Base-by-base conservation (phyloP, 53 echinoderm and acorn worm genomes). In the Echinometra lucunter region DNA sequence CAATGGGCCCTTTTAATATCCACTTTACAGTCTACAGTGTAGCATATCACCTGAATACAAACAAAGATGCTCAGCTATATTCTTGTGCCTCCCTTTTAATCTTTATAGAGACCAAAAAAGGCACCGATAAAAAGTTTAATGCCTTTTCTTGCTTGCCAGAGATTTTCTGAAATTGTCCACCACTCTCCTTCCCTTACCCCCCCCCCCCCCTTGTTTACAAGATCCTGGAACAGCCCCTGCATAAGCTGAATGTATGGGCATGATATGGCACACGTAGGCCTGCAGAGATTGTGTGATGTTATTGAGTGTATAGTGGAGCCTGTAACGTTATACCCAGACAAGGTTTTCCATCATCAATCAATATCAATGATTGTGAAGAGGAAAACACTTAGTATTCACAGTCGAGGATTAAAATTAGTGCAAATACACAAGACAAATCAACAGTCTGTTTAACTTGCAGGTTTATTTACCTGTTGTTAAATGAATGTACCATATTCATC, bases 321-420 rank as follows among this genome's bases (percentile, higher is more conserved):
- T 85, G 85, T 85, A 85, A 85, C 85, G 13, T 49, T 85, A 81
- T 80, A 83, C 28, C n/a, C n/a, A 49, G 85, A 28, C 85, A 15
- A 85, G 85, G 45, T n/a, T 85, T 53, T n/a, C 47, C 85, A 85
- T 49, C 85, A 85, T 85, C 85, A 85, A 85, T 85, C 85, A 85
- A 85, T 85, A 85, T 49, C 85, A 49, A 49, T 49, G 85, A 85
- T 49, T 85, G 85, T 85, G 47, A 85, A 85, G 85, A 85, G 49
- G 3, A 85, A 85, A 85, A 85, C 85, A 85, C 85, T 85, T 85
- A 85, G 85, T 47, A 85, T 85, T 85, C 49, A 85, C 85, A 47
- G 49, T 8, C 85, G 7, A 85, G 85, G 30, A 49, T 49, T 49
- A 28, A 85, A 85, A 85, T 85, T 85, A 85, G 85, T 49, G 85